Conservation (phyloP, 2,888 invertebrate genomes). For the Drosophila kambysellisi region DNA sequence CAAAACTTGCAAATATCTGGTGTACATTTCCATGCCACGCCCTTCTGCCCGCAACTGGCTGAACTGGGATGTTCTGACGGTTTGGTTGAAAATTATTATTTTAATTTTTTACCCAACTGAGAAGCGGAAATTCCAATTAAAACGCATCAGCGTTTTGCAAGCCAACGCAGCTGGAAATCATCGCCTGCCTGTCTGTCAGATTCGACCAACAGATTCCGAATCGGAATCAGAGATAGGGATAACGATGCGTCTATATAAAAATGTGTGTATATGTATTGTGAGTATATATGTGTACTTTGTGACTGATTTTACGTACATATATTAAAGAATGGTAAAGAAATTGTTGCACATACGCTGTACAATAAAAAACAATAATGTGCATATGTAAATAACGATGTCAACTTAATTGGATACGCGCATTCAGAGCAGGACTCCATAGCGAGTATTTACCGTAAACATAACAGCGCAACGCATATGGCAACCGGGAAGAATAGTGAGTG, state of each 20-base stretch:
- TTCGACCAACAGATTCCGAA: constrained; percentile 39
- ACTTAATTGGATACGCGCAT: constrained; percentile 78
- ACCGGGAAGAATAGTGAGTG: background rate
- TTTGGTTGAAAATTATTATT: constrained; percentile 68
- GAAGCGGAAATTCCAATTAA: constrained; percentile 79
- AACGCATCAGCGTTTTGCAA: constrained; percentile 69
- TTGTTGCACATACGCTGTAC: constrained; percentile 42
- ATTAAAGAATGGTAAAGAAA: constrained; percentile 57
- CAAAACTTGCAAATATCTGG: constrained; percentile 48
- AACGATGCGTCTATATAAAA: constrained; percentile 11
- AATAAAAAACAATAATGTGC: constrained; percentile 74
- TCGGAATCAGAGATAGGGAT: constrained; percentile 46
- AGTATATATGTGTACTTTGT: constrained; percentile 22
- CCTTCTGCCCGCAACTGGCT: background rate
- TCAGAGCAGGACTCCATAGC: constrained; percentile 34
- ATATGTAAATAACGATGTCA: constrained; percentile 76
- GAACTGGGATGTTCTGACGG: background rate
- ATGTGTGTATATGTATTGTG: background rate
- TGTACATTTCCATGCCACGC: constrained; percentile 27
- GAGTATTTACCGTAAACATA: constrained; percentile 68
- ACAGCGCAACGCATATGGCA: constrained; percentile 4
- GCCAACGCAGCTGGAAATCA: constrained; percentile 46
- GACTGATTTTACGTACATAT: constrained; percentile 68
- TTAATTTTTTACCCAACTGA: constrained; percentile 70
- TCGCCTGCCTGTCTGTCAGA: constrained; percentile 21